A percentile compares a stretch with the other conserved stretches of the same genome.
These are phyloP conservation scores for Myotis vivesi DNA, from an alignment of 2,797 vertebrate species.

Conservation along the genomic window DNA sequence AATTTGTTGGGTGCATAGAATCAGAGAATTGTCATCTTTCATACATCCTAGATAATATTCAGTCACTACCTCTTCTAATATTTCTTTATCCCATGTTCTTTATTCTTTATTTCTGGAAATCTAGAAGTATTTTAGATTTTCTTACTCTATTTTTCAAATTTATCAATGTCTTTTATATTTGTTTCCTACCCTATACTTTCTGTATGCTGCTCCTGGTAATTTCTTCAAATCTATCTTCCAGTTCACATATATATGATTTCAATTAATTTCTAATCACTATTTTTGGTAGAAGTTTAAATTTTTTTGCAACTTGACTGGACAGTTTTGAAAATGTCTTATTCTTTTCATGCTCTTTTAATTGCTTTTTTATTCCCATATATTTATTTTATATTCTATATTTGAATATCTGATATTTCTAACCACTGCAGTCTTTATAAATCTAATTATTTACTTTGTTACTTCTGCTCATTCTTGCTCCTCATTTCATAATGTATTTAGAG, in stretches of 20 bases:
- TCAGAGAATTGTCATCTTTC: not conserved
- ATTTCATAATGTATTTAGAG: not conserved
- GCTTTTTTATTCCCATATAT: not conserved
- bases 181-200: not conserved
- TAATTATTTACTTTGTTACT: not conserved
- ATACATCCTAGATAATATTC: not conserved
- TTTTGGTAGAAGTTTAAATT: not conserved
- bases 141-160: constrained; percentile 1
- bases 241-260: not conserved
- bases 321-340: not conserved
- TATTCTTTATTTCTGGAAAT: not conserved
- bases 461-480: not conserved
- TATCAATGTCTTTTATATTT: not conserved
- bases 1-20: not conserved
- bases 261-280: not conserved
- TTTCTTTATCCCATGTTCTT: not conserved
- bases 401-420: not conserved
- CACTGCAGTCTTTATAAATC: not conserved
- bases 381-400: not conserved
- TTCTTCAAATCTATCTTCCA: constrained; percentile 28
- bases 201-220: not conserved
- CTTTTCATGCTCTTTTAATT: not conserved
- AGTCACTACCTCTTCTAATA: not conserved
- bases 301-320: not conserved
- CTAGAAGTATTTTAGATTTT: not conserved